phyloP scores from a whole-genome alignment of 2,113 vertebrate species.

The Muntiacus muntjak region DNA sequence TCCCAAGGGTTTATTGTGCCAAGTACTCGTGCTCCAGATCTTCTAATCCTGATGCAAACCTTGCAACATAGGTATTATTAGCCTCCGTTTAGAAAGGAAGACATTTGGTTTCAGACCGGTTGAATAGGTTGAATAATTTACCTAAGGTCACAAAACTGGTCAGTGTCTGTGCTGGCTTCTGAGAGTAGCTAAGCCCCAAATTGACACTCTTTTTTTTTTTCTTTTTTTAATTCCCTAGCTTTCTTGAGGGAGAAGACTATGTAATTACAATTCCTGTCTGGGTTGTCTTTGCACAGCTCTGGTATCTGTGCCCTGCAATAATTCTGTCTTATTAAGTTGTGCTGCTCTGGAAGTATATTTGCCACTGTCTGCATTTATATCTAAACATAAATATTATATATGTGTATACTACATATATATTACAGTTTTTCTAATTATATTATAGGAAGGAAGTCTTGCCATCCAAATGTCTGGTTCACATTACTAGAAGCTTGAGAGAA shows the following conservation, averaged over 20 bases:
- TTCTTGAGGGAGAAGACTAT: background rate
- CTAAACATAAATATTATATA: background rate
- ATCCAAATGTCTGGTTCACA: background rate
- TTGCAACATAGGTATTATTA: background rate
- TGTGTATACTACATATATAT: background rate
- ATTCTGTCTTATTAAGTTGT: background rate
- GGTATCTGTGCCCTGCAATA: background rate
- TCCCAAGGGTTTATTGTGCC: background rate
- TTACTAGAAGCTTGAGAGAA: background rate
- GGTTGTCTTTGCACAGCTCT: background rate
- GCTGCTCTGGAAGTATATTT: background rate
- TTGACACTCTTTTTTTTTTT: background rate
- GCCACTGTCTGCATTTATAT: background rate
- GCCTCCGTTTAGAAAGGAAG: background rate
- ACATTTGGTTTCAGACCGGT: background rate
- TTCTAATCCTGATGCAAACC: background rate
- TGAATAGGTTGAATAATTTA: background rate
- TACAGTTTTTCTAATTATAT: background rate
- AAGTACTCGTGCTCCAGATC: background rate
- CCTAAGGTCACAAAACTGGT: background rate
- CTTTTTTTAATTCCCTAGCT: background rate
- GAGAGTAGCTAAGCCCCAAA: background rate
- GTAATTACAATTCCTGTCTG: background rate
- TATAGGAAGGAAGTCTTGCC: background rate
- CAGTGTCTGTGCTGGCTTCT: background rate